phyloP scores from a whole-genome alignment of 2,797 vertebrate species.

The Spinus pinus region DNA sequence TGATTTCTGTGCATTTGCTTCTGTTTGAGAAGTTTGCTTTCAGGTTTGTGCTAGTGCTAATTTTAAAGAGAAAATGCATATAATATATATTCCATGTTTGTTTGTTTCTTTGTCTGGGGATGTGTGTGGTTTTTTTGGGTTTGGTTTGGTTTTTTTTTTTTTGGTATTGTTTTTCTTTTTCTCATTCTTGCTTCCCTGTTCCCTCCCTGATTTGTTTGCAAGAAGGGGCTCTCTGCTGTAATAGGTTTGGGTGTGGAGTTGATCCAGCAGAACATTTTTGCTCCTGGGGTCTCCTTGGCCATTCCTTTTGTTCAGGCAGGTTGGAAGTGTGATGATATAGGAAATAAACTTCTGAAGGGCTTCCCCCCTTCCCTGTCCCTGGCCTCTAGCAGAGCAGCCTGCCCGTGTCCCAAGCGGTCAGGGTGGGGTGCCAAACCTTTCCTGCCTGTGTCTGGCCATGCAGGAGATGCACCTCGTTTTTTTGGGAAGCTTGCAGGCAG shows the following conservation, averaged over 20 bases:
- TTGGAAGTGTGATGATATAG: not conserved
- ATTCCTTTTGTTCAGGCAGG: not conserved
- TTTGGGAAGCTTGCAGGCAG: not conserved
- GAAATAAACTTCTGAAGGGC: not conserved
- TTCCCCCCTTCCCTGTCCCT: not conserved
- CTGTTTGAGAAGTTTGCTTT: not conserved
- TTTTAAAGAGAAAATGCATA: not conserved
- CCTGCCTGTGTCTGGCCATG: fast-evolving
- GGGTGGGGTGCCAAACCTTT: not conserved
- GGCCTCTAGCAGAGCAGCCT: not conserved
- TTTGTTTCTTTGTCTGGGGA: too few relatives aligned
- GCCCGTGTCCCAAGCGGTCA: fast-evolving
- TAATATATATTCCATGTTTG: not conserved
- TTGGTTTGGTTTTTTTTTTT: not conserved
- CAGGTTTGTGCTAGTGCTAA: not conserved
- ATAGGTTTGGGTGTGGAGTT: not conserved
- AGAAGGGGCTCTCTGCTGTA: not conserved
- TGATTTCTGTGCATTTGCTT: not conserved
- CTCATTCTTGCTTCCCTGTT: not conserved
- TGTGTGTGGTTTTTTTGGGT: fast-evolving
- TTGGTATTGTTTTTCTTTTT: not conserved
- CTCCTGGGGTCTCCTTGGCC: not conserved
- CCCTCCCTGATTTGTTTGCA: not conserved
- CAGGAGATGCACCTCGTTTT: not conserved
- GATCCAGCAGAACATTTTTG: not conserved